Base-by-base conservation (phyloP, 2,113 vertebrate genomes). In the Podarcis cretensis region DNA sequence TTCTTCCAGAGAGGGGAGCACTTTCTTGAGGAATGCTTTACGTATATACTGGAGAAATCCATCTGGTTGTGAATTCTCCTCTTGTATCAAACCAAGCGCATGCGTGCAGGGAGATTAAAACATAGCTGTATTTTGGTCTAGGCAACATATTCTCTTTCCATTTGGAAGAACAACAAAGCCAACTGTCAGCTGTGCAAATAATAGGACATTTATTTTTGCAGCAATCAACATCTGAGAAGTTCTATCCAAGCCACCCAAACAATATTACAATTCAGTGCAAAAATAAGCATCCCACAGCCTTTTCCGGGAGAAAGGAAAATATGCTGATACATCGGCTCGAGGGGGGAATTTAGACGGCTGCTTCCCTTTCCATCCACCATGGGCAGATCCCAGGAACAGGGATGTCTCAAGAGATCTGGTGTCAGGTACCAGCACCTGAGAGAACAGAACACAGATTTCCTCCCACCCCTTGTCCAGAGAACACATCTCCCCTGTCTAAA, bases 191-290 rank as follows among this genome's bases (percentile, higher is more conserved):
- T n/a, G 82, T 59, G 75, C 86, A 91, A 93, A 94, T 94, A 95
- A 95, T 91, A 73, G 89, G 93, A 92, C 92, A 88, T 94, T 95
- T 93, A 32, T 92, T 92, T 92, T 91, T 93, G 76, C 66, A 90
- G 89, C 94, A 94, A 91, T 93, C 91, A 95, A 93, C 90, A 93
- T 79, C 90, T 92, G 92, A 91, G 93, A 95, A 92, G 86, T 91
- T 92, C 90, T 87, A 65, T 85, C 73, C 93, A 93, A 95, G 92
- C 94, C 93, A 95, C 95, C 94, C 94, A 95, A 95, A 95, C 95
- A 94, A 63, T 86, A 89, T 95, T 94, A 91, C 87, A 91, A 20
- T 92, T 92, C 79, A 87, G 7, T 92, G 89, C 89, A 87, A 80
- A 79, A 37, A 78, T 78, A 78, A 66, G 59, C 75, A 78, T 69